Percentiles rank a stretch among this genome's conserved stretches.
Conservation (phyloP, 2,797 vertebrate genomes). For the Phylloscopus collybita region DNA sequence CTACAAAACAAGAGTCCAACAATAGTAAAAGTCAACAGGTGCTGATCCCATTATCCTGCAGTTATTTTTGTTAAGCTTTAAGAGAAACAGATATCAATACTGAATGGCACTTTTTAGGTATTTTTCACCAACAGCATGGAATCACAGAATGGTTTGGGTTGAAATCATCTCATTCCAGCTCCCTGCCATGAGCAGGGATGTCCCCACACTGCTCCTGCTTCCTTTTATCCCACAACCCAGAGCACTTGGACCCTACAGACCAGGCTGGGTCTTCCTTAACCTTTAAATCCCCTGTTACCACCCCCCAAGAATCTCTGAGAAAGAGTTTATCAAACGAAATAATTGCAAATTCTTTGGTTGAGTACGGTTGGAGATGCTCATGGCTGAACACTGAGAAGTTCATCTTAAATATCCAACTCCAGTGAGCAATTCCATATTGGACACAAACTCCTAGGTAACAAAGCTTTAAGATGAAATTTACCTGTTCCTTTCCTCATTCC, state of each 20-base stretch:
- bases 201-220: not conserved
- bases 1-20: no score
- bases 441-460: rapidly evolving
- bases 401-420: not conserved
- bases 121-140: not conserved
- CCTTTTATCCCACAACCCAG: not conserved
- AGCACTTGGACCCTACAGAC: not conserved
- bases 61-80: not conserved
- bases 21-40: rapidly evolving
- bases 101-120: not conserved
- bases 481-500: not conserved
- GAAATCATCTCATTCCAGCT: not conserved
- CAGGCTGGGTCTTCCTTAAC: not conserved
- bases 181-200: not conserved
- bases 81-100: not conserved
- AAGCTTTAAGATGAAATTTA: not conserved
- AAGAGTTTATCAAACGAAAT: not conserved
- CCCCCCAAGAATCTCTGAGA: no score
- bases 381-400: not conserved
- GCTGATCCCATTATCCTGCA: not conserved
- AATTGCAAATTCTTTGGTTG: not conserved
- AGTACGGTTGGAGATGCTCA: not conserved
- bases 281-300: not conserved
- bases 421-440: not conserved
- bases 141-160: not conserved